These are phyloP conservation scores for Eublepharis macularius DNA, from an alignment of 2,113 vertebrate species.

Conservation along the genomic window DNA sequence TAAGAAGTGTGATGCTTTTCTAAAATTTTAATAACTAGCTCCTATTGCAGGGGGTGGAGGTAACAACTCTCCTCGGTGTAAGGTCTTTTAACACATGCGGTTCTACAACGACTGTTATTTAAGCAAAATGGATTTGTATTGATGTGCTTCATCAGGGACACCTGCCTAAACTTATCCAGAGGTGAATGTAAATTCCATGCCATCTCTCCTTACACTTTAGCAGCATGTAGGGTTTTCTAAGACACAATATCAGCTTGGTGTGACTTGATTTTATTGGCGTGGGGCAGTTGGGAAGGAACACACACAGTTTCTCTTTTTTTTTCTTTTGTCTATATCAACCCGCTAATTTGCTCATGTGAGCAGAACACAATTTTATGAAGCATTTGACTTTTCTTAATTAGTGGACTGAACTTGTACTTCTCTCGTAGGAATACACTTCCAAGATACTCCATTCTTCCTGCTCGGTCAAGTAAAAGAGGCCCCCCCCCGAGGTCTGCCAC, in stretches of 20 bases:
- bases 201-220: conserved; percentile 23
- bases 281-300: not conserved
- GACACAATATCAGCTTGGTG: not conserved
- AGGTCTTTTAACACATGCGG: conserved; percentile 21
- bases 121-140: rapidly evolving
- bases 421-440: not conserved
- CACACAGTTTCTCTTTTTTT: not conserved
- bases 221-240: conserved; percentile 24
- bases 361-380: not conserved
- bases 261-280: conserved; percentile 29
- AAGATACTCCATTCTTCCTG: conserved; percentile 2
- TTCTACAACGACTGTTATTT: conserved; percentile 35
- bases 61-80: conserved; percentile 13
- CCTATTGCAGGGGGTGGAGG: not conserved
- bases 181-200: conserved; percentile 30
- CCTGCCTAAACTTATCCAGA: conserved; percentile 36
- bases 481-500: conserved; percentile 28
- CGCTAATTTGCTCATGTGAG: not conserved
- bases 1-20: not conserved
- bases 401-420: conserved; percentile 1
- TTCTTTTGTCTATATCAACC: not conserved
- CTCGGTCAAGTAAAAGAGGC: conserved; percentile 12
- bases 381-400: conserved; percentile 5
- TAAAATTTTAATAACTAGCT: not conserved
- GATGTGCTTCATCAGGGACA: not conserved